Conservation (phyloP, 2,797 vertebrate genomes). For the Pangasius larnaudii region DNA sequence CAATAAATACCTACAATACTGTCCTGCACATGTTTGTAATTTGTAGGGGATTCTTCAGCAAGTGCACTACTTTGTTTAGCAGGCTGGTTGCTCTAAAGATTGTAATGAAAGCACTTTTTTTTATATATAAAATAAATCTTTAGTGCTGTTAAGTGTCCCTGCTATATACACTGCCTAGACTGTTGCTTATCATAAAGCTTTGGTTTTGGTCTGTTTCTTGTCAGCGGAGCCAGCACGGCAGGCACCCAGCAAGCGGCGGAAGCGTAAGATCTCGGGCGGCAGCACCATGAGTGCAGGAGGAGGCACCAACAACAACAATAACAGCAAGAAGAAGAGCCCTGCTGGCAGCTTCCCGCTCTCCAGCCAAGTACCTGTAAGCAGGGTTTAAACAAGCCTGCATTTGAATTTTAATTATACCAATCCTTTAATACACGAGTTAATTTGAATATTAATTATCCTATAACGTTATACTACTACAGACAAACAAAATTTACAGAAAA, state of each 20-base stretch:
- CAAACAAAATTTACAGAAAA: neutral
- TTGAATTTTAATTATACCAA: neutral
- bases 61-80: neutral
- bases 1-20: conserved; percentile 9
- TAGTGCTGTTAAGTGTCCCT: neutral
- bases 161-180: neutral
- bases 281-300: conserved; percentile 93
- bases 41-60: neutral
- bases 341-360: conserved; percentile 97
- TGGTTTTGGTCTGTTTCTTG: conserved; percentile 27
- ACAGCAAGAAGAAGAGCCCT: conserved; percentile 99
- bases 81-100: neutral
- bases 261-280: conserved; percentile 98
- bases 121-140: neutral
- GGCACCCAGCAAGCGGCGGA: conserved; percentile 94
- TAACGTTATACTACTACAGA: neutral
- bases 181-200: conserved; percentile 3
- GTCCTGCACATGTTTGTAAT: conserved; percentile 1
- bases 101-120: neutral
- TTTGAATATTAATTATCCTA: neutral
- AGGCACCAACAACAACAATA: conserved; percentile 91
- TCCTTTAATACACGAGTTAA: neutral
- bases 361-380: conserved; percentile 99
- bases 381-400: neutral
- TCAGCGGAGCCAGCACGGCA: conserved; percentile 95